Percentiles rank a stretch among this genome's conserved stretches.
phyloP scores from a whole-genome alignment of 1,140 invertebrate genomes.

The Hesperophylax magnus region DNA sequence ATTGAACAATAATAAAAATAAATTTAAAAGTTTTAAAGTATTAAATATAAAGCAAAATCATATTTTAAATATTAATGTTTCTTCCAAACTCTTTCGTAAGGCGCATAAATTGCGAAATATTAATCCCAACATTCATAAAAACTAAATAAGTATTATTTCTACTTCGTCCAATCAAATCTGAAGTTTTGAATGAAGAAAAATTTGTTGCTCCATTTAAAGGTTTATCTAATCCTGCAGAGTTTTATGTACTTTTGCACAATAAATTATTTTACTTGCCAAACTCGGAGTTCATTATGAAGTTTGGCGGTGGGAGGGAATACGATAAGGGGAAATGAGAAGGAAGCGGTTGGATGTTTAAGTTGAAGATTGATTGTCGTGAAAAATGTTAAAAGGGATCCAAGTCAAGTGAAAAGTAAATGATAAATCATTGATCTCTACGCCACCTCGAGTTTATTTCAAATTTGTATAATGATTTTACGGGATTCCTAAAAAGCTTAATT shows the following conservation, averaged over 20 bases:
- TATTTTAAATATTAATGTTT: too few relatives aligned
- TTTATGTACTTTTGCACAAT: not conserved
- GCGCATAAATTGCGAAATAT: not conserved
- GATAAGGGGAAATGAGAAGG: slow-evolving; percentile 2
- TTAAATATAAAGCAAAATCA: too few relatives aligned
- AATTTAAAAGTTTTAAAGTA: too few relatives aligned
- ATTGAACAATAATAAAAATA: too few relatives aligned
- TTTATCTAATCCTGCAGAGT: not conserved
- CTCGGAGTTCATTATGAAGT: slow-evolving; percentile 9
- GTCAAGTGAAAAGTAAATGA: not conserved
- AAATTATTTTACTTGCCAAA: not conserved
- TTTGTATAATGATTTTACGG: too few relatives aligned
- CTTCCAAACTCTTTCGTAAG: too few relatives aligned
- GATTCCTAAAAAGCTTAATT: too few relatives aligned
- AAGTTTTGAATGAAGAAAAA: not conserved
- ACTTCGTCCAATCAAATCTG: not conserved
- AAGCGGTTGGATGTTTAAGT: slow-evolving; percentile 15
- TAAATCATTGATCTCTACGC: too few relatives aligned
- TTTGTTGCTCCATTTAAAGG: too few relatives aligned
- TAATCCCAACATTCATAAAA: not conserved
- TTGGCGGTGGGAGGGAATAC: not conserved
- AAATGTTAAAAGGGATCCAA: slow-evolving; percentile 8
- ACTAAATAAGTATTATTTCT: not conserved
- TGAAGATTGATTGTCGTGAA: slow-evolving; percentile 22
- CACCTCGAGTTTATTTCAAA: too few relatives aligned